Percentiles rank a stretch among this genome's conserved stretches.
Evolutionary conservation across 2,888 invertebrate genomes (phyloP).

Genomic region (Drosophila atripex): DNA sequence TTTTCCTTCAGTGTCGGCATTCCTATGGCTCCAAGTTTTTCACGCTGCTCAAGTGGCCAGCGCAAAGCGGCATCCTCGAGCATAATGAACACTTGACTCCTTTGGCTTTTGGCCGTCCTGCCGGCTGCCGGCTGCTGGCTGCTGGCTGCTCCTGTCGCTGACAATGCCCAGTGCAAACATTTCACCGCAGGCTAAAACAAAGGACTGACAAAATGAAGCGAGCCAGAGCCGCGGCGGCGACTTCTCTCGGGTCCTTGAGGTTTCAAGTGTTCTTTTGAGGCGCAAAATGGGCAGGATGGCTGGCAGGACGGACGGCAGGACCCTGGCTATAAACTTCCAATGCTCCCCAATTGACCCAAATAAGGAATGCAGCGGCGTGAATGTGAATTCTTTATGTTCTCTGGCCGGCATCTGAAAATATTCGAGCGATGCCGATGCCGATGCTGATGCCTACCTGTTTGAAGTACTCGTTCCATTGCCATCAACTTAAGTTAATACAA

Average conservation of each 20-base stretch:
- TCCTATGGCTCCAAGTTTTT: slow-evolving; percentile 44
- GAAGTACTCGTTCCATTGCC: slow-evolving; percentile 10
- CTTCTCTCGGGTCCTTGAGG: slow-evolving; percentile 33
- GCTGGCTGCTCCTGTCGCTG: slow-evolving; percentile 28
- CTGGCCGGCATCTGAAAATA: slow-evolving; percentile 11
- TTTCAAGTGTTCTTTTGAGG: slow-evolving; percentile 45
- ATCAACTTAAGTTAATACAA: slow-evolving; percentile 38
- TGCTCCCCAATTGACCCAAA: slow-evolving; percentile 41
- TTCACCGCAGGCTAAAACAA: slow-evolving; percentile 55
- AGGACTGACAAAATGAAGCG: slow-evolving; percentile 52
- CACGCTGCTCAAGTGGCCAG: slow-evolving; percentile 50
- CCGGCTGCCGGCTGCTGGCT: slow-evolving; percentile 10
- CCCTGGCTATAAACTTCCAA: slow-evolving; percentile 26
- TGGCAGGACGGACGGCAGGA: slow-evolving; percentile 3
- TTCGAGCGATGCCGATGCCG: slow-evolving; percentile 15
- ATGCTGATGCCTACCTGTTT: slow-evolving; percentile 27
- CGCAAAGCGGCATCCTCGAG: slow-evolving; percentile 37
- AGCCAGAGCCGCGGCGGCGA: slow-evolving; percentile 4
- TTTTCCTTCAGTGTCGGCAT: slow-evolving; percentile 11
- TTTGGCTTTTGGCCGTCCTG: slow-evolving; percentile 53
- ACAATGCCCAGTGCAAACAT: slow-evolving; percentile 43
- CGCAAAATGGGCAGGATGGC: slow-evolving; percentile 32
- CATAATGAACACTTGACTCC: slow-evolving; percentile 70
- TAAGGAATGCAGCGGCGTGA: slow-evolving; percentile 36
- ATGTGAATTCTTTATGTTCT: slow-evolving; percentile 34